Conservation (phyloP, 2,888 invertebrate genomes). For the Pollenia angustigena region DNA sequence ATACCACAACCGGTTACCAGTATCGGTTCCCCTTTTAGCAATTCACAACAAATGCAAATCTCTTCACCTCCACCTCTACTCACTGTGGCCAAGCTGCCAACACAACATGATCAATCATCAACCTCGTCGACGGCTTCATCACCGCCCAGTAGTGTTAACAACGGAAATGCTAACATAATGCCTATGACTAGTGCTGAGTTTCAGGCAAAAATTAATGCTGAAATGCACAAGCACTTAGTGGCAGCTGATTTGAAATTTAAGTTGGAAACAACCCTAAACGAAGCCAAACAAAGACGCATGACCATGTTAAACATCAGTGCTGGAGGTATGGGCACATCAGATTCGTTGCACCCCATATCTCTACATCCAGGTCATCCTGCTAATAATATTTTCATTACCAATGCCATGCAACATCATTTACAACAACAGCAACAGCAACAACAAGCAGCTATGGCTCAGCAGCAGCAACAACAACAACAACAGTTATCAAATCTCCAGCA, state of each 20-base stretch:
- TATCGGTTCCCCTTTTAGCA: slow-evolving; percentile 74
- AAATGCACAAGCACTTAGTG: slow-evolving; percentile 83
- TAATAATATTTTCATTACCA: slow-evolving; percentile 63
- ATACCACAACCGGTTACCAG: slow-evolving; percentile 77
- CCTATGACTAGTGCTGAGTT: slow-evolving; percentile 79
- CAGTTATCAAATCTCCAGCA: slow-evolving; percentile 77
- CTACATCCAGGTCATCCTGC: slow-evolving; percentile 77
- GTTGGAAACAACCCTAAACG: slow-evolving; percentile 81
- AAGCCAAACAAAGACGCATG: slow-evolving; percentile 79
- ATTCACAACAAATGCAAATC: slow-evolving; percentile 77
- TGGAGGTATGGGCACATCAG: slow-evolving; percentile 45
- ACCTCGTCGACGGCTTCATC: slow-evolving; percentile 79
- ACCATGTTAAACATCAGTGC: slow-evolving; percentile 74
- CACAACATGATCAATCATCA: slow-evolving; percentile 79
- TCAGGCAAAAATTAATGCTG: slow-evolving; percentile 83
- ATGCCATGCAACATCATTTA: slow-evolving; percentile 79
- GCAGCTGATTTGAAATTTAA: slow-evolving; percentile 83
- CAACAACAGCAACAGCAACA: slow-evolving; percentile 79
- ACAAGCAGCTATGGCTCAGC: slow-evolving; percentile 64
- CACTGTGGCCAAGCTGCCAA: slow-evolving; percentile 77
- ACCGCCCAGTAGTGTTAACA: slow-evolving; percentile 75
- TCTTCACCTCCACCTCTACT: slow-evolving; percentile 81
- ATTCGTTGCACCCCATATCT: slow-evolving; percentile 68
- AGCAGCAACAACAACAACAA: slow-evolving; percentile 79
- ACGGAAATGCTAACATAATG: slow-evolving; percentile 62